These are phyloP conservation scores for Elymnias hypermnestra DNA, from an alignment of 1,140 invertebrate species.

Conservation along the genomic window DNA sequence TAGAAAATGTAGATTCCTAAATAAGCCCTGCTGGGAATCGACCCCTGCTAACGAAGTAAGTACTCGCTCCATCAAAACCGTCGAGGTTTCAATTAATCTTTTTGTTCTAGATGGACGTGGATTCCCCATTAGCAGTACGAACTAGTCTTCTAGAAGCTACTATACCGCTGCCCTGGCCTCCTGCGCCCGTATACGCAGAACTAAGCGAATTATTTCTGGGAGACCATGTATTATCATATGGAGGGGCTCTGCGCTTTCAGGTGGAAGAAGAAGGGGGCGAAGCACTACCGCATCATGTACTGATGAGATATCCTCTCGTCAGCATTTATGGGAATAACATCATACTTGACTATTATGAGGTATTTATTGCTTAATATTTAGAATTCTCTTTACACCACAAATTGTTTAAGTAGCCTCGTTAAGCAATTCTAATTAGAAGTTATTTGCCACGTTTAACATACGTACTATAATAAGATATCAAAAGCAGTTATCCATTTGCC, in stretches of 20 bases:
- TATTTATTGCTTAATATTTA: no score
- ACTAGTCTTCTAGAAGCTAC: slow-evolving; percentile 47
- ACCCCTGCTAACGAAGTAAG: no score
- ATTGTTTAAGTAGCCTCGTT: no score
- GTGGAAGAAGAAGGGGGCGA: slow-evolving; percentile 82
- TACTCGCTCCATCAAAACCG: no score
- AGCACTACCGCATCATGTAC: slow-evolving; percentile 73
- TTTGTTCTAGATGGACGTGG: slow-evolving; percentile 44
- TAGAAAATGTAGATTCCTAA: no score
- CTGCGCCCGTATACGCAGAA: slow-evolving; percentile 91
- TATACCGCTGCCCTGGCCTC: slow-evolving; percentile 78
- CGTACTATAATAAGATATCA: no score
- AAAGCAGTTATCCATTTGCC: no score
- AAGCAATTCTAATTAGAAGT: no score
- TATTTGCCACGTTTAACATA: no score
- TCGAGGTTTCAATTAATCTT: no score
- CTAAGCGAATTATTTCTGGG: slow-evolving; percentile 89
- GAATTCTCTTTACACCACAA: no score
- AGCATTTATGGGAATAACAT: slow-evolving; percentile 89
- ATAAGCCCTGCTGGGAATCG: no score
- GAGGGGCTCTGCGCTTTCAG: slow-evolving; percentile 90
- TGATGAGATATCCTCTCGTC: slow-evolving; percentile 85
- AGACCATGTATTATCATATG: slow-evolving; percentile 94
- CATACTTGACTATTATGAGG: slow-evolving; percentile 87
- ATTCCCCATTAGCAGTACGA: slow-evolving; percentile 71